Base-by-base conservation (phyloP, 2,888 invertebrate species). In the Aricia artaxerxes region DNA sequence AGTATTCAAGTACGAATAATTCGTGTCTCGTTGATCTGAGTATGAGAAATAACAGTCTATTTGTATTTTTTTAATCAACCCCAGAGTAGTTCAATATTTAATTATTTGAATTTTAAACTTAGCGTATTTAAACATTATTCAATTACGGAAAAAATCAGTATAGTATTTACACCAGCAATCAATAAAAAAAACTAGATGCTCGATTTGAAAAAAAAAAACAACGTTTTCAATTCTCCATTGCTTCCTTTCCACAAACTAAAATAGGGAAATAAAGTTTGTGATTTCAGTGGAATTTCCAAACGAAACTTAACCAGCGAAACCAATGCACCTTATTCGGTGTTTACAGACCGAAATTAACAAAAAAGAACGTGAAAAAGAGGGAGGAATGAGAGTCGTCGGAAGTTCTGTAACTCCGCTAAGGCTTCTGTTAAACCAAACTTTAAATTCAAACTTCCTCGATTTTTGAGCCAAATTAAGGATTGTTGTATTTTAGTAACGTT, bases 321-420 rank as follows among this genome's bases (percentile, higher is more conserved):
- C 78, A 79, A 75, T 79, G 75, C 78, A 79, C 78, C 78, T 79
- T 80, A 76, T 76, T 79, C 79, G 64, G 79, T 82, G 80, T 82
- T 81, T 80, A 81, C 81, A 77, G 81, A 82, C 82, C 81, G 78
- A 81, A 81, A 82, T 81, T 82, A 81, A 80, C 82, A 80, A 80
- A 81, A 82, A 83, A 82, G 79, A 81, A 78, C 77, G 60, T 31
- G 53, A 79, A 79, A 73, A 80, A 79, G 78, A 78, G 80, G 80
- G 60, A 80, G 78, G 79, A 78, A 78, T n/a, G 78, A 81, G 81
- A 83, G 81, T 82, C 79, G 38, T 78, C 73, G 78, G 80, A 83
- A 83, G 81, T 84, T 84, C 78, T 80, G 80, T 80, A 80, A 81
- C 82, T 83, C 80, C 80, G 82, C 80, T 82, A 83, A 83, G 84